Percentiles rank a stretch among this genome's conserved stretches.
These are phyloP conservation scores for Drosophila serrata DNA, from an alignment of 1,140 invertebrate genomes.

Conservation along the genomic window DNA sequence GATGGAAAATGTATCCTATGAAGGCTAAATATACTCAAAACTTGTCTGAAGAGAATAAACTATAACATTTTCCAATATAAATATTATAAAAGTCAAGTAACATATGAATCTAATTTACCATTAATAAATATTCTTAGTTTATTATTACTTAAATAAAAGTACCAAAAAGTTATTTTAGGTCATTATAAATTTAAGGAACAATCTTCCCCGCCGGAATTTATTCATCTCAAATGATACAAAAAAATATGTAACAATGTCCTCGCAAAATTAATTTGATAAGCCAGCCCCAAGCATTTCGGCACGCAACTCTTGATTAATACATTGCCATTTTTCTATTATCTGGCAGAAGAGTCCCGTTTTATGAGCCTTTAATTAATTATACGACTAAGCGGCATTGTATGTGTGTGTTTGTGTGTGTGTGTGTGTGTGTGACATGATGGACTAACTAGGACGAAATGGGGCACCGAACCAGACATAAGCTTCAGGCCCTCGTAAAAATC, in stretches of 20 bases:
- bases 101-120: too few species aligned
- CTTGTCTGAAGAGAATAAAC: background rate
- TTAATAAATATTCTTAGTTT: too few species aligned
- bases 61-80: background rate
- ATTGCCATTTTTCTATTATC: constrained; percentile 38
- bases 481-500: constrained; percentile 28
- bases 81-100: too few species aligned
- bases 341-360: constrained; percentile 29
- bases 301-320: constrained; percentile 56
- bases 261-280: constrained; percentile 44
- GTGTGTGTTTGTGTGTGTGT: too few species aligned
- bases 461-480: constrained; percentile 62
- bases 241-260: constrained; percentile 6
- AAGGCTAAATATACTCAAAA: too few species aligned
- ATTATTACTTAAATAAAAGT: too few species aligned
- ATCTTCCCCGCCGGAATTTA: constrained; percentile 1
- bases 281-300: background rate
- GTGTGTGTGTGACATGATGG: constrained; percentile 52
- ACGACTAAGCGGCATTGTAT: constrained; percentile 30
- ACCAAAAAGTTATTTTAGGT: background rate
- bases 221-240: background rate
- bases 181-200: too few species aligned
- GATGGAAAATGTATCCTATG: too few species aligned
- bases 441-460: constrained; percentile 49
- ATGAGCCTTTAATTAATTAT: constrained; percentile 58